Conservation (phyloP, 2,797 vertebrate genomes). For the Tokudaia muenninki region DNA sequence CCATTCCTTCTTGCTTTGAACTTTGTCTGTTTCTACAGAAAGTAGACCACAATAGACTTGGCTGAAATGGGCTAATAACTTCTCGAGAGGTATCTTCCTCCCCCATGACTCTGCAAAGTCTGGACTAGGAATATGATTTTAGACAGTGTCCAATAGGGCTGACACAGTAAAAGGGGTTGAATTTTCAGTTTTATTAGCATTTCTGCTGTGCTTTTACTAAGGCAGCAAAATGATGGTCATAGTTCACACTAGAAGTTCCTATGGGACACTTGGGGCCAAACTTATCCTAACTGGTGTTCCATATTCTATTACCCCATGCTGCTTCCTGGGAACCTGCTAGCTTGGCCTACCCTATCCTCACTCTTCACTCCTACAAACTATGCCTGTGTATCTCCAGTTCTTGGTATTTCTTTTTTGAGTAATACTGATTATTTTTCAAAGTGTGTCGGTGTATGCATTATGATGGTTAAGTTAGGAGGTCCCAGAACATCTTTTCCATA, state of each 20-base stretch:
- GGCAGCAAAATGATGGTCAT: background rate
- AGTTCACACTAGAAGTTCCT: background rate
- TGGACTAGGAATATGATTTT: background rate
- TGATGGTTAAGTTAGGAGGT: background rate
- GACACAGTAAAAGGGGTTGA: background rate
- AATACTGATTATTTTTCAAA: background rate
- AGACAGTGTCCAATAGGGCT: background rate
- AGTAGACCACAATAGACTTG: background rate
- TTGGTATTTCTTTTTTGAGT: background rate
- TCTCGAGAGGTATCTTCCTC: background rate
- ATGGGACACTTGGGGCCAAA: background rate
- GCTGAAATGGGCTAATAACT: background rate
- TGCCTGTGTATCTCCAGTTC: background rate
- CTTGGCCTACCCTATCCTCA: background rate
- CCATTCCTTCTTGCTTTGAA: background rate
- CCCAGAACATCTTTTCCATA: background rate
- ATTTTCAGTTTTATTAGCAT: background rate
- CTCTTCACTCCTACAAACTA: background rate
- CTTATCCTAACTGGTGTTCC: background rate
- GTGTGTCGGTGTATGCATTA: background rate
- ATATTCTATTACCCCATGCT: background rate
- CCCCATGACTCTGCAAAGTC: background rate
- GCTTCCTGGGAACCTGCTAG: background rate
- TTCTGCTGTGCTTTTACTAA: background rate
- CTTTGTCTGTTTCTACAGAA: background rate